Percentiles rank a stretch among this genome's conserved stretches.
phyloP scores from a whole-genome alignment of 2,113 vertebrate species.

The Mesoclemmys tuberculata region DNA sequence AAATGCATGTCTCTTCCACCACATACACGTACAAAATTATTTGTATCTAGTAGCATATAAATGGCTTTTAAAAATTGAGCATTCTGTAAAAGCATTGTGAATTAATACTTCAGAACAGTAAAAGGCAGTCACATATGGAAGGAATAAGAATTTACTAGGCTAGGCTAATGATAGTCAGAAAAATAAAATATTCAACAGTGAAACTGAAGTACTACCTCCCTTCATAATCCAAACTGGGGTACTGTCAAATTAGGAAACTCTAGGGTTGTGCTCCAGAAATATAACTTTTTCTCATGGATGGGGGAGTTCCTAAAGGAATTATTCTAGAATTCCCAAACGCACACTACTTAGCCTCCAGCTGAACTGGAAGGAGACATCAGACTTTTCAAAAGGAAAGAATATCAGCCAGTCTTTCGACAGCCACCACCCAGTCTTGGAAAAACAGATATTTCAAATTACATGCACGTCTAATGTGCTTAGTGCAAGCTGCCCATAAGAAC shows the following conservation, averaged over 20 bases:
- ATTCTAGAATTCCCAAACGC: background rate
- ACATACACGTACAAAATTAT: too few relatives aligned
- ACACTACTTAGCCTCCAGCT: background rate
- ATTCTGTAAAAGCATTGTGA: background rate
- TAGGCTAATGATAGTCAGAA: background rate
- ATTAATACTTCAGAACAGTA: background rate
- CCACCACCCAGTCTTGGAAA: background rate
- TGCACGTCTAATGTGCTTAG: rapidly evolving
- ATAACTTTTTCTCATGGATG: rapidly evolving
- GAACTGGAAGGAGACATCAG: rapidly evolving
- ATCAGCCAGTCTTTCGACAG: background rate
- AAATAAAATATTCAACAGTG: rapidly evolving
- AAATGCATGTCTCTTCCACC: background rate
- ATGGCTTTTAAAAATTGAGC: background rate
- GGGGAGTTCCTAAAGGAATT: rapidly evolving
- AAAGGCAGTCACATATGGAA: rapidly evolving
- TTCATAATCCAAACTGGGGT: background rate
- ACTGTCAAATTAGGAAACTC: background rate
- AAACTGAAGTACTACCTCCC: background rate
- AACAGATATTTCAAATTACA: rapidly evolving
- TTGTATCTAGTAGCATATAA: background rate
- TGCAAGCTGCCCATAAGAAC: background rate
- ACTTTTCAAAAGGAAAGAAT: rapidly evolving
- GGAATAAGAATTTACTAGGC: background rate
- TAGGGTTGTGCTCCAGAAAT: background rate